These are phyloP conservation scores for Hydropsyche tenuis DNA, from an alignment of 1,140 invertebrate species.

Conservation along the genomic window DNA sequence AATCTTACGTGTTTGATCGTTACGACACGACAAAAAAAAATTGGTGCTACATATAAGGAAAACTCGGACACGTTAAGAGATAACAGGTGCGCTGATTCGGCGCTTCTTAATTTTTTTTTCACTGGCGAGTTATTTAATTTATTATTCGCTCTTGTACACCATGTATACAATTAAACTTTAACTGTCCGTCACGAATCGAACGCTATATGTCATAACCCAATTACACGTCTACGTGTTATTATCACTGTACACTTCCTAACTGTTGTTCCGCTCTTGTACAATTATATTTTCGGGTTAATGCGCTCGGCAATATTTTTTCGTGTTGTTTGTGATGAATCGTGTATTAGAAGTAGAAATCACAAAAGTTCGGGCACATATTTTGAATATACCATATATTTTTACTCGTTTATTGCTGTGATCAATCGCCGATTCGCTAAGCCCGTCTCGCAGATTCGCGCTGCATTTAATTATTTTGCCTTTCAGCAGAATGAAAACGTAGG, in stretches of 20 bases:
- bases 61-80: no score
- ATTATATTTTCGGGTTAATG: slow-evolving; percentile 24
- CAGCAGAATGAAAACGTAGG: neutral
- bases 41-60: no score
- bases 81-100: neutral
- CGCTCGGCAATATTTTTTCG: neutral
- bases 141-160: slow-evolving; percentile 1
- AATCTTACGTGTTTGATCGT: no score
- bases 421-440: slow-evolving; percentile 7
- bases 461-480: slow-evolving; percentile 1
- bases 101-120: neutral
- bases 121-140: neutral
- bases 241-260: slow-evolving; percentile 3
- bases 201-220: slow-evolving; percentile 20
- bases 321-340: neutral
- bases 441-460: neutral
- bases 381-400: no score
- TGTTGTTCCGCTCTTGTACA: slow-evolving; percentile 1
- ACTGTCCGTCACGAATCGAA: slow-evolving; percentile 15
- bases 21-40: no score
- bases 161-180: slow-evolving; percentile 12
- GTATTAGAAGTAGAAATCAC: no score
- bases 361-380: no score
- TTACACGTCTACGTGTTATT: neutral
- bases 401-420: neutral